Base-by-base conservation (phyloP, 1,140 invertebrate species). In the Lepidurus apus region DNA sequence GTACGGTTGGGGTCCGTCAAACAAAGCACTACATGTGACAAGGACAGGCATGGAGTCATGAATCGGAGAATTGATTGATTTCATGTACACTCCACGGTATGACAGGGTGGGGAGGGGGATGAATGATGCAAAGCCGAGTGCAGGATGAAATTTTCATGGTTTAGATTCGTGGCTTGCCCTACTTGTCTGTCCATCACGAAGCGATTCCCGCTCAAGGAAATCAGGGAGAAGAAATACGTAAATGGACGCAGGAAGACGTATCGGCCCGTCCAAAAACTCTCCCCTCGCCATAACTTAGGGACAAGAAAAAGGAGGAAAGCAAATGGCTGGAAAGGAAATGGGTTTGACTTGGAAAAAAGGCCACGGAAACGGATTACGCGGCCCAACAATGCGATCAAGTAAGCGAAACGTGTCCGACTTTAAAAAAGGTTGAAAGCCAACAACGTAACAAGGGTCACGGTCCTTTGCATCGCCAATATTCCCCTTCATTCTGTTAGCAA, bases 311-410 rank as follows among this genome's bases (percentile, higher is more conserved):
- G 21, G 21, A 65, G 7, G 21, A 21, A 65, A 65, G 53, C 13
- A 65, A 21, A n/a, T n/a, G 21, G 7, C 17, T 65, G 21, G 53
- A 65, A 65, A 65, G 53, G 53, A 65, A 65, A 21, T 21, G 17
- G 21, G 21, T 21, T 65, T 65, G n/a, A 65, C 53, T 34, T 4
- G 53, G 53, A 21, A 6, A 21, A 65, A 65, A 65, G n/a, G 53
- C 53, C 53, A 65, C 53, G 53, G 53, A 65, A 65, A 65, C 53
- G n/a, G 10, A 65, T 65, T 65, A 65, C 53, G 53, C 8, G 53
- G 21, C 21, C 21, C 53, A 65, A 65, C 53, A 65, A 65, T 1
- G 53, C 53, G 6, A 13, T 65, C 53, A 65, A 65, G 53, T 21
- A 65, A 21, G 53, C 53, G 13, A 65, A 65, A 21, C 53, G 1